These are phyloP conservation scores for Oncopodura yosiiana DNA, from an alignment of 1,140 invertebrate genomes.

Conservation along the genomic window DNA sequence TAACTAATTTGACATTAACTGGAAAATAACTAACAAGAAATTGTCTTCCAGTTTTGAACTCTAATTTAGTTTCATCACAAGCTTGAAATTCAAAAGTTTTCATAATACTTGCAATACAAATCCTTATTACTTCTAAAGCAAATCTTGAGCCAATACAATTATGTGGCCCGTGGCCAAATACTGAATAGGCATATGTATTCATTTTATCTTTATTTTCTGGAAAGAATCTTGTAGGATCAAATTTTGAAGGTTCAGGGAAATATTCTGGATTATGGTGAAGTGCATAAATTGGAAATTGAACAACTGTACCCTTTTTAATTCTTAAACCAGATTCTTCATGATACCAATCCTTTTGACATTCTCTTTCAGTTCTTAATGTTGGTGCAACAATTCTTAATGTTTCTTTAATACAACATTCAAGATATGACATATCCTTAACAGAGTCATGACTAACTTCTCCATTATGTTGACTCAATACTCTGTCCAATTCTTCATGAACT, in stretches of 20 bases:
- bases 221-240: conserved; percentile 36
- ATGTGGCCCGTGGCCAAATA: conserved; percentile 44
- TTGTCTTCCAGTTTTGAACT: conserved; percentile 4
- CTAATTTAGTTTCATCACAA: conserved; percentile 5
- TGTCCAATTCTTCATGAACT: conserved; percentile 32
- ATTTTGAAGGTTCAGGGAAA: conserved; percentile 35
- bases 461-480: conserved; percentile 21
- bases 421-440: conserved; percentile 27
- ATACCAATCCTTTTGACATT: conserved; percentile 37
- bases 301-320: conserved; percentile 39
- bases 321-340: conserved; percentile 43
- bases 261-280: conserved; percentile 45
- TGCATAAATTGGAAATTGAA: conserved; percentile 47
- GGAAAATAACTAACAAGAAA: neutral
- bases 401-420: conserved; percentile 33
- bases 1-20: too few species aligned
- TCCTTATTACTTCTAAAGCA: neutral
- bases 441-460: conserved; percentile 31
- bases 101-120: neutral
- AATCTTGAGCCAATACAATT: conserved; percentile 39
- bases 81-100: conserved; percentile 21
- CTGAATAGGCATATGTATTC: conserved; percentile 37
- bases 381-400: conserved; percentile 26
- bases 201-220: conserved; percentile 18
- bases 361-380: conserved; percentile 20